Percentiles rank a stretch among this genome's conserved stretches.
These are phyloP conservation scores for Nebria brevicollis DNA, from an alignment of 2,888 invertebrate genomes.

Conservation along the genomic window DNA sequence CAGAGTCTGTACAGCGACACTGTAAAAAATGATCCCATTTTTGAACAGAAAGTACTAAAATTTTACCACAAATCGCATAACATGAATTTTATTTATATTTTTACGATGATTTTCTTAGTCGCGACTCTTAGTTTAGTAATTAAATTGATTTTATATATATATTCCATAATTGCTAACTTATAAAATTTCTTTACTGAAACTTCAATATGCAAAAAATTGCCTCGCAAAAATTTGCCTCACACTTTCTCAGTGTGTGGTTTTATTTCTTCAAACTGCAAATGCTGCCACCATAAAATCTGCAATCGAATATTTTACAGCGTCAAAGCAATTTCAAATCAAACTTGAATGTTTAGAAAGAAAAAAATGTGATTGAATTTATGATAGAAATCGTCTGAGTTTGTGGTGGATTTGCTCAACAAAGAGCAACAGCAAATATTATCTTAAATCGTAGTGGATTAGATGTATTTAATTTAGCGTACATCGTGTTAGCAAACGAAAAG, in stretches of 20 bases:
- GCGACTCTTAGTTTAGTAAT: neutral
- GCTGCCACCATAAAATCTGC: neutral
- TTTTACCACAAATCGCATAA: too few species aligned
- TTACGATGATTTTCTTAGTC: too few species aligned
- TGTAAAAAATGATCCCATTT: too few species aligned
- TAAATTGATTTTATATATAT: neutral
- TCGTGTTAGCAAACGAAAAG: conserved; percentile 20
- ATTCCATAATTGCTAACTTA: neutral
- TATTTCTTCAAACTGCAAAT: neutral
- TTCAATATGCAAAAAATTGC: neutral
- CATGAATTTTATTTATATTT: too few species aligned
- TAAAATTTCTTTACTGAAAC: neutral
- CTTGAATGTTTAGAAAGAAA: neutral
- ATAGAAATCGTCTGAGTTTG: neutral
- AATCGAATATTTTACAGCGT: neutral
- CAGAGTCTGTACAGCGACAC: neutral
- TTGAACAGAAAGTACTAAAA: too few species aligned
- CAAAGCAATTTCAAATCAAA: neutral
- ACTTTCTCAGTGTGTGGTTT: neutral
- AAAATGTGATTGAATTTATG: conserved; percentile 1
- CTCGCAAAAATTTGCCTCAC: neutral
- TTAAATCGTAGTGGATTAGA: neutral
- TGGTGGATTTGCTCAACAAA: neutral
- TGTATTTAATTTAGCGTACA: neutral
- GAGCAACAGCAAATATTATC: neutral